Conservation (phyloP, 1,140 invertebrate species). For the Drosophila lowei region DNA sequence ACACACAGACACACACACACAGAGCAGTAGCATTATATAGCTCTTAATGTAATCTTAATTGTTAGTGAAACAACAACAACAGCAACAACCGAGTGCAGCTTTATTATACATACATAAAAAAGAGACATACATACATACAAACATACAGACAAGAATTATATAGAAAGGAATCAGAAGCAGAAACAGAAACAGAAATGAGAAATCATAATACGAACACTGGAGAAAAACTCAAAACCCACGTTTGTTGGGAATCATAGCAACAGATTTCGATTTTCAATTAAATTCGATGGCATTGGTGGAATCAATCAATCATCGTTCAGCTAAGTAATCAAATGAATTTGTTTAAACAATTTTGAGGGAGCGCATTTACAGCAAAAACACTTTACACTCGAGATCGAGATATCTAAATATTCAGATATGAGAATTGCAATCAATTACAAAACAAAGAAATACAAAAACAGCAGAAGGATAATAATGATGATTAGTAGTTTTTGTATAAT, state of each 20-base stretch:
- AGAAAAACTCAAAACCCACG: conserved; percentile 12
- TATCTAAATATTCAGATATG: too few species aligned
- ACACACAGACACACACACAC: conserved; percentile 10
- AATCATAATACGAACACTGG: neutral
- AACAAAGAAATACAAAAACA: conserved; percentile 9
- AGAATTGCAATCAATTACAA: conserved; percentile 36
- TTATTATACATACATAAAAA: conserved; percentile 47
- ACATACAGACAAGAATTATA: neutral
- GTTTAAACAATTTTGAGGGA: conserved; percentile 55
- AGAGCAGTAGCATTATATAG: conserved; percentile 41
- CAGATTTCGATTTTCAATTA: conserved; percentile 64
- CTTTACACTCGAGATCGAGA: conserved; percentile 24
- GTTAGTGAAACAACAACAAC: conserved; percentile 48
- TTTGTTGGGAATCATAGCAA: conserved; percentile 56
- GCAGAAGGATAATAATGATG: neutral
- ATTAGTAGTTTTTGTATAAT: conserved; percentile 36
- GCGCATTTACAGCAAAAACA: conserved; percentile 63
- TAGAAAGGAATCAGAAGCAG: conserved; percentile 16
- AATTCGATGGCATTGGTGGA: conserved; percentile 11
- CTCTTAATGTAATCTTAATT: conserved; percentile 52
- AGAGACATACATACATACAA: conserved; percentile 16
- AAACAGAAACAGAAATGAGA: neutral
- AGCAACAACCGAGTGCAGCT: conserved; percentile 37
- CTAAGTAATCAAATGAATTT: conserved; percentile 44
- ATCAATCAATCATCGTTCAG: too few species aligned